Evolutionary conservation across 2,797 vertebrate species (phyloP), one percentile per base, ranked within the genome.

Genomic region (Staurois parvus): DNA sequence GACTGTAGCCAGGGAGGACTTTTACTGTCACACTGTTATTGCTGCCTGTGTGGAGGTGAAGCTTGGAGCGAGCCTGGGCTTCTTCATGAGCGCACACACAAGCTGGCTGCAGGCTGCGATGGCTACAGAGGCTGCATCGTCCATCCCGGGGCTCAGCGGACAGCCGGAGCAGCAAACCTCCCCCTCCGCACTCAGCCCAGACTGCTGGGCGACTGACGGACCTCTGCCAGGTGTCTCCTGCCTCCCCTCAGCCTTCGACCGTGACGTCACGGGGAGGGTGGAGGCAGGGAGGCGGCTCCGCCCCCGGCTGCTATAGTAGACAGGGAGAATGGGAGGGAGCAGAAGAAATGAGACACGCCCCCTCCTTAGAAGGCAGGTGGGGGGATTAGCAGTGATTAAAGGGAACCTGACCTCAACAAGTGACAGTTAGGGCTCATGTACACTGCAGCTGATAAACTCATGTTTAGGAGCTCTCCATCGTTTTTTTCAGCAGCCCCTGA

Each of bases 171-270:
- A 13, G 40, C 75, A 12, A 10, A 0, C 1, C 28, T 28, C 37
- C 42, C 56, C 62, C 52, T 64, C 72, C 69, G 32, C 48, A 30
- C 75, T 68, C n/a, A 68, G 80, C 85, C 85, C 85, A 83, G 81
- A 40, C 76, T 74, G 62, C 80, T 79, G 85, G 81, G 75, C 85
- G 74, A 87, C 81, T 87, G 85, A 79, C 81, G 26, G 85, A 69
- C 28, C 85, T 79, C 80, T 64, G 80, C 85, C 85, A 86, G 85
- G 85, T 86, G 74, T 87, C 84, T 80, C 85, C 81, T 69, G 68
- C 85, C 80, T 73, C 75, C 78, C 21, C 29, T 9, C 83, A 73
- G 52, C 76, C 52, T 17, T 13, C 8, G 19, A 9, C 62, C 2
- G 84, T 80, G 76, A 79, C 84, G 84, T 85, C 76, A 74, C 56